Evolutionary conservation across 2,888 invertebrate species (phyloP).

Genomic region (Pemphredon lugubris): DNA sequence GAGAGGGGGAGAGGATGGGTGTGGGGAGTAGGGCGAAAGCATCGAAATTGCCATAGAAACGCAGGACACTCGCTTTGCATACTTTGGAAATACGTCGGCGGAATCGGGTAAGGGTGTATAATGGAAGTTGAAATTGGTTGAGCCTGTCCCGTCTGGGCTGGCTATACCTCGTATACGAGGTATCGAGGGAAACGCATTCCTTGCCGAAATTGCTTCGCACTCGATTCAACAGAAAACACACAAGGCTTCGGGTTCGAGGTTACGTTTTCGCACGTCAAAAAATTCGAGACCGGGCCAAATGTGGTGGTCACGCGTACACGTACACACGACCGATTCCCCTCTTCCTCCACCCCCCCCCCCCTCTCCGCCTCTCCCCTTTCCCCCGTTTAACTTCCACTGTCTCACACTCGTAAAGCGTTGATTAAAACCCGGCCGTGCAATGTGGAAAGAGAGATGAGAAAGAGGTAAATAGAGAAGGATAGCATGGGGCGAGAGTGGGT

Average conservation of each 20-base stretch:
- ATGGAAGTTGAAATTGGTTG: slow-evolving; percentile 81
- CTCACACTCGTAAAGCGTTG: slow-evolving; percentile 75
- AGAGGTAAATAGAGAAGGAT: slow-evolving; percentile 38
- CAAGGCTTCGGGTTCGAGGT: slow-evolving; percentile 71
- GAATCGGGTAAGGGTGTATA: slow-evolving; percentile 77
- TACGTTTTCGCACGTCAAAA: slow-evolving; percentile 75
- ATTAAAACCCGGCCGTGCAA: slow-evolving; percentile 78
- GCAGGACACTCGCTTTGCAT: slow-evolving; percentile 57
- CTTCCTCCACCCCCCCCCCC: not conserved
- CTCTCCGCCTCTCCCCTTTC: slow-evolving; percentile 19
- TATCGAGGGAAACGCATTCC: slow-evolving; percentile 80
- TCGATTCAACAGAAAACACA: slow-evolving; percentile 70
- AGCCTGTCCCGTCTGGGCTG: slow-evolving; percentile 79
- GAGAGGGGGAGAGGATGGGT: slow-evolving; percentile 14
- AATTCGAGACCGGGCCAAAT: slow-evolving; percentile 66
- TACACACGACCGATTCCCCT: slow-evolving; percentile 1
- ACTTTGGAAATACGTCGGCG: slow-evolving; percentile 75
- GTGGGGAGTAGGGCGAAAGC: slow-evolving; percentile 23
- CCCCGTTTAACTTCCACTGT: slow-evolving; percentile 53
- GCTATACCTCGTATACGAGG: slow-evolving; percentile 72
- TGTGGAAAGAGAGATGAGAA: slow-evolving; percentile 46
- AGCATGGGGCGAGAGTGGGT: slow-evolving; percentile 33
- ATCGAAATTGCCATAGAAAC: slow-evolving; percentile 50
- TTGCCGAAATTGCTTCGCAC: slow-evolving; percentile 80
- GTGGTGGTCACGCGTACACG: slow-evolving; percentile 4